Base-by-base conservation (phyloP, 2,113 vertebrate species). In the Tiliqua scincoides region DNA sequence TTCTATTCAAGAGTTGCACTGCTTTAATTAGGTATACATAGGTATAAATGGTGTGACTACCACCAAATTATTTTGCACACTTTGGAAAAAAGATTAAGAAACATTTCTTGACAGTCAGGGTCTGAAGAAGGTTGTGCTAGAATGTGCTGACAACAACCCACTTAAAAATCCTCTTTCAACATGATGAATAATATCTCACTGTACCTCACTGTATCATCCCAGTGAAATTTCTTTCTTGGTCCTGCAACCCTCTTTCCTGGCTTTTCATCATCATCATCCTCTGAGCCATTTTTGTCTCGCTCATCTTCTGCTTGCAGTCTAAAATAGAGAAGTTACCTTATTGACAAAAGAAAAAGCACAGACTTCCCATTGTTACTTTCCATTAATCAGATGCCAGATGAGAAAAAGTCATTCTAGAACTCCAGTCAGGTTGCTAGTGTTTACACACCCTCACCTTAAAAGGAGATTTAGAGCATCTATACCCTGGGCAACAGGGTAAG, bases 241-340 rank as follows among this genome's bases (percentile, higher is more conserved):
- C 98, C 99, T 95, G 98, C 98, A 89, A 99, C 97, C 88, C 99
- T 97, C 94, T 98, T 98, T 76, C 99, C 99, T 21, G 99, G 99
- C 88, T 99, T 99, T 87, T 99, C 99, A 82, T 99, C 99, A 30
- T 99, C 98, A 18, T 99, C 99, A 5, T 99, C 99, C 85, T 99
- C 99, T 0, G 99, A 99, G 63, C 97, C 98, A 82, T 99, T 99
- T 94, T 97, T 98, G 78, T 99, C 99, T 90, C 97, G 90, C 80
- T 97, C 98, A 92, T 99, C 99, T 95, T 97, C 99, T 0, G 97
- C 97, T 93, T 98, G 98, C 82, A 97, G 97, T 96, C 98, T 99
- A 88, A 65, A 94, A 89, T 15, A 83, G 82, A 65, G 30, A 65
- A 12, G 71, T 87, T 88, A 91, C 52, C 68, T 84, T 82, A 77